phyloP scores from a whole-genome alignment of 2,888 invertebrate species.

The Antheraea yamamai region DNA sequence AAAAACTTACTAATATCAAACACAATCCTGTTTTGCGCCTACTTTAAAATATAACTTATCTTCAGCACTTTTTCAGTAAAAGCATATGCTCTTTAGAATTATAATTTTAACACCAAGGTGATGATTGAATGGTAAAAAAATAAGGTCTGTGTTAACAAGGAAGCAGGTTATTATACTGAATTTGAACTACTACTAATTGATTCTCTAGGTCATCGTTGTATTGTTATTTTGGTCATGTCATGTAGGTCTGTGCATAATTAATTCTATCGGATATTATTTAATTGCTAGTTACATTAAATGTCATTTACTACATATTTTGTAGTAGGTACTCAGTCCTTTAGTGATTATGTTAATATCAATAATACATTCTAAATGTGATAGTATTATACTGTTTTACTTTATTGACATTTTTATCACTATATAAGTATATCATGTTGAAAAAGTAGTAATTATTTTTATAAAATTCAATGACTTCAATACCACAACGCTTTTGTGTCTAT shows the following conservation, averaged over 20 bases:
- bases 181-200: constrained; percentile 32
- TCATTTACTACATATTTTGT: neutral
- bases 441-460: no score
- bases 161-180: constrained; percentile 47
- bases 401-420: no score
- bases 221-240: constrained; percentile 42
- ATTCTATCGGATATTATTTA: constrained; percentile 12
- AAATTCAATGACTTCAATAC: no score
- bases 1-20: no score
- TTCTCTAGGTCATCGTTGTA: constrained; percentile 48
- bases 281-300: neutral
- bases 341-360: constrained; percentile 1
- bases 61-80: neutral
- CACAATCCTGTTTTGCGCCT: neutral
- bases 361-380: neutral
- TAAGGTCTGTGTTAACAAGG: constrained; percentile 37
- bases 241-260: constrained; percentile 10
- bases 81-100: neutral
- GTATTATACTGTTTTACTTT: neutral
- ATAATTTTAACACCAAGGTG: constrained; percentile 8
- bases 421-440: no score
- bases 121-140: constrained; percentile 12
- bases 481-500: no score
- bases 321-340: neutral
- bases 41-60: neutral